These are phyloP conservation scores for Laticauda laticaudata DNA, from an alignment of 2,113 vertebrate genomes.

Conservation along the genomic window DNA sequence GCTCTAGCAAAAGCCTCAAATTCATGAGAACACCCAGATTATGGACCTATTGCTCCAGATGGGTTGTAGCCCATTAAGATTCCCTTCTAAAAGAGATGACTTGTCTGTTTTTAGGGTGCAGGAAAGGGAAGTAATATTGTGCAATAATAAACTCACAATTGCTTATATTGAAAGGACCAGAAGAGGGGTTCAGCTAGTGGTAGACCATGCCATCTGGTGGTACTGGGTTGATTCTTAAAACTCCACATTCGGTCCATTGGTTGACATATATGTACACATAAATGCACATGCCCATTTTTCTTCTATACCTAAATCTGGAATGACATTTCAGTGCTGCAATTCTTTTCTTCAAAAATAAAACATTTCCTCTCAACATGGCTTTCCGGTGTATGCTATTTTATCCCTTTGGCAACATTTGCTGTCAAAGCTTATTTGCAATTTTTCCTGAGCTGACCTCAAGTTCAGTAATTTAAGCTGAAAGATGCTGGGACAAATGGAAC, in stretches of 20 bases:
- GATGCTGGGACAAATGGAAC: not conserved
- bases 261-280: not conserved
- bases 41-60: not conserved
- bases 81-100: not conserved
- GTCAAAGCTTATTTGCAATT: not conserved
- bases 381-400: not conserved
- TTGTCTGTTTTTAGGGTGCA: not conserved
- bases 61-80: not conserved
- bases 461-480: constrained; percentile 19
- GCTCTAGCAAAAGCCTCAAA: not conserved
- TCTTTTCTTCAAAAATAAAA: constrained; percentile 30
- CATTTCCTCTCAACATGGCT: constrained; percentile 20
- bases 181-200: not conserved
- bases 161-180: no score
- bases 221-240: not conserved
- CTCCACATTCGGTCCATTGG: not conserved
- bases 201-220: not conserved
- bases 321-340: constrained; percentile 27
- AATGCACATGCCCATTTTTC: not conserved
- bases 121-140: not conserved
- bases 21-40: not conserved
- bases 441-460: constrained; percentile 12
- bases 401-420: not conserved
- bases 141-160: not conserved
- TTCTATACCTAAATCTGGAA: not conserved